Evolutionary conservation across 2,888 invertebrate species (phyloP), one percentile per base, ranked within the genome.

Genomic region (Agapostemon virescens): DNA sequence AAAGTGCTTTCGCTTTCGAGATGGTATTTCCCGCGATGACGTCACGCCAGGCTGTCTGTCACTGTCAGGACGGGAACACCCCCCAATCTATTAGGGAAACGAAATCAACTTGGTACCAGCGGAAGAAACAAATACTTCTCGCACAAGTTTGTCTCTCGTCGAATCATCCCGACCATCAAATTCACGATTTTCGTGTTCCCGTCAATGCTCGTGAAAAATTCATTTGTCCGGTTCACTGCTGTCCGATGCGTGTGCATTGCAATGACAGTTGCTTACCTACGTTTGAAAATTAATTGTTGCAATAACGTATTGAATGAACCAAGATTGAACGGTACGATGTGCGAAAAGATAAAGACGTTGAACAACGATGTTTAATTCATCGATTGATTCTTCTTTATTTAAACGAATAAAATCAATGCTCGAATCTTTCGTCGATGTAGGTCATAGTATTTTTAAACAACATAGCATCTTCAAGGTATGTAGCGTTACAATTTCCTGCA

Each of bases 41-140:
- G 79, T 85, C 68, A 61, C 49, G 61, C 74, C 71, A 55, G 66
- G 80, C 79, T 81, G 85, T 88, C 86, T 68, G 84, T 89, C 88
- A 88, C 82, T 84, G 88, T 89, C 86, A 82, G 13, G 38, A 61
- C 38, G 30, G 42, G 64, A 64, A 63, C 71, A 55, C 69, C 75
- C 45, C 49, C 40, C 49, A 58, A 45, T 66, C 42, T 72, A 68
- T 40, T 20, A 20, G 30, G 9, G 64, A 77, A 55, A 64, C 63
- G 42, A 73, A 80, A 77, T 73, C 52, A 67, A 70, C n/a, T n/a
- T 36, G n/a, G 20, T 63, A 20, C 36, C 55, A 26, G 9, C 63
- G 36, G 63, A 63, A 63, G 36, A 33, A 63, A 36, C n/a, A 5
- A 63, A 63, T 63, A 33, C 63, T 36, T n/a, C 33, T 36, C 20